Percentiles rank a stretch among this genome's conserved stretches.
Evolutionary conservation across 2,888 invertebrate species (phyloP).

Genomic region (Graphium colonna): DNA sequence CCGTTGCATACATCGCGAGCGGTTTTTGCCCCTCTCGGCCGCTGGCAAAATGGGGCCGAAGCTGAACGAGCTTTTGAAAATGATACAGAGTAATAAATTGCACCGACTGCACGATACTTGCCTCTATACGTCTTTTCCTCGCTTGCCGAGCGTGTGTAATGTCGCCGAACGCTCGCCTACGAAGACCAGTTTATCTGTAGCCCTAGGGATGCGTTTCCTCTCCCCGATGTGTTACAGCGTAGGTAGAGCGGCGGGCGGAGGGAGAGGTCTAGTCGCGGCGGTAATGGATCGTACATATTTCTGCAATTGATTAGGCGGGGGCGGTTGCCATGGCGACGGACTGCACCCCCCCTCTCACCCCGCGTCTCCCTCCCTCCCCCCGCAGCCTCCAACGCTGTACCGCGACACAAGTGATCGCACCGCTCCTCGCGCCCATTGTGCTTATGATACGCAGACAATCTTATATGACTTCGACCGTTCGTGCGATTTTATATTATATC

Average conservation of each 20-base stretch:
- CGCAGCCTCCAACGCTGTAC: constrained; percentile 19
- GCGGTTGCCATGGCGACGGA: constrained; percentile 70
- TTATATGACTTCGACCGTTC: not conserved
- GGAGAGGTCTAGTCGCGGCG: constrained; percentile 37
- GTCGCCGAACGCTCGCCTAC: constrained; percentile 53
- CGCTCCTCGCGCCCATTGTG: constrained; percentile 31
- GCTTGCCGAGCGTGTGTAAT: constrained; percentile 51
- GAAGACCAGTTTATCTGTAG: constrained; percentile 42
- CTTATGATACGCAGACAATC: constrained; percentile 28
- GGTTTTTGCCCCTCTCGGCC: constrained; percentile 5
- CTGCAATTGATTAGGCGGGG: constrained; percentile 81
- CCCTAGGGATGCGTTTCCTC: constrained; percentile 35
- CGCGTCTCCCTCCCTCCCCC: constrained; percentile 18
- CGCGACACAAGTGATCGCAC: constrained; percentile 45
- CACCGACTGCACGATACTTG: constrained; percentile 30
- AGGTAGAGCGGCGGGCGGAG: constrained; percentile 33
- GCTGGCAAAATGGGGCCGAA: not conserved
- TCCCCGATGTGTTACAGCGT: constrained; percentile 26
- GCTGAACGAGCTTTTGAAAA: constrained; percentile 2
- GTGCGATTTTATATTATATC: not conserved
- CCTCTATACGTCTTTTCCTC: constrained; percentile 65
- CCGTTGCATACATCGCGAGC: constrained; percentile 1
- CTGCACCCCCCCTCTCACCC: constrained; percentile 32
- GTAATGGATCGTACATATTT: constrained; percentile 76
- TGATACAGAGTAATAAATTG: constrained; percentile 18